phyloP scores from a whole-genome alignment of 2,888 invertebrate genomes.

The Saturnia japonica region DNA sequence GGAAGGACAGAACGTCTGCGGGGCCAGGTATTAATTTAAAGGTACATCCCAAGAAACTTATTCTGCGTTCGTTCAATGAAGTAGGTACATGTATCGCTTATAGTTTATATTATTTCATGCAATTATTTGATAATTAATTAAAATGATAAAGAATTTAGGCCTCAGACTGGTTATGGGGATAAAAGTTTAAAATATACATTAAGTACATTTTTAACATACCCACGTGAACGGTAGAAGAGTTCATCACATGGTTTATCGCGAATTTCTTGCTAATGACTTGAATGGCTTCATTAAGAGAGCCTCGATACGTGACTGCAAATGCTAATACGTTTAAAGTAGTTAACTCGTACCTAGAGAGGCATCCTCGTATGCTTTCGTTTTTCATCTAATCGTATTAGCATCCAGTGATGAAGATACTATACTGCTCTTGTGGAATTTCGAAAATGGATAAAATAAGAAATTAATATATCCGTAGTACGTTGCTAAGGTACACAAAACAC shows the following conservation, averaged over 20 bases:
- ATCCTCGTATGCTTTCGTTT: conserved; percentile 31
- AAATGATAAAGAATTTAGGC: not conserved
- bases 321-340: conserved; percentile 46
- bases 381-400: conserved; percentile 32
- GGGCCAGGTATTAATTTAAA: too few relatives aligned
- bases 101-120: not conserved
- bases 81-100: not conserved
- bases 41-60: not conserved
- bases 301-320: conserved; percentile 61
- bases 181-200: not conserved
- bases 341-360: conserved; percentile 31
- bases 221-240: not conserved
- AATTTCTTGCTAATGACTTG: conserved; percentile 53
- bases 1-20: too few relatives aligned
- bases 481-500: too few relatives aligned
- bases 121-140: not conserved
- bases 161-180: too few relatives aligned
- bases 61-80: not conserved
- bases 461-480: too few relatives aligned
- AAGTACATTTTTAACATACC: conserved; percentile 16
- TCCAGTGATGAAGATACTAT: too few relatives aligned
- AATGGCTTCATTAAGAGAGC: conserved; percentile 67
- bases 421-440: too few relatives aligned
- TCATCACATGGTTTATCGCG: conserved; percentile 16
- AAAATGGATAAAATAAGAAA: too few relatives aligned